Evolutionary conservation across 2,888 invertebrate species (phyloP), one percentile per base, ranked within the genome.

Genomic region (Cantharis nigra): DNA sequence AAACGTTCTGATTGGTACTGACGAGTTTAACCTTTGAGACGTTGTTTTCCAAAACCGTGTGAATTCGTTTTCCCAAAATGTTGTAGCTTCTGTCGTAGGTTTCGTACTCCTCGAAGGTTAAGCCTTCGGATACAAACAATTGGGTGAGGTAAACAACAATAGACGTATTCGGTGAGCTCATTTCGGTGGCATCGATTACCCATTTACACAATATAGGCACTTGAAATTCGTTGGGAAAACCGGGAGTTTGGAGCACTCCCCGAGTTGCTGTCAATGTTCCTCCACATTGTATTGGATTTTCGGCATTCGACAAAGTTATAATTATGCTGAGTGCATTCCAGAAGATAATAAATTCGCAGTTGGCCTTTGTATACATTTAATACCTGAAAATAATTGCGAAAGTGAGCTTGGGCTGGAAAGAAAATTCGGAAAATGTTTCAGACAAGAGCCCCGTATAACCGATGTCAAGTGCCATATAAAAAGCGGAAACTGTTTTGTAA

Each of bases 101-200:
- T 87, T 93, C 91, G 85, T 94, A 95, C 86, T 95, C 95, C 28
- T 93, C 94, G 86, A 95, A 94, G 70, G 91, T 92, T 9, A 95
- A 88, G 0, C 95, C 96, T 84, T 94, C 93, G 82, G 94, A 93
- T 65, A 96, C 94, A 89, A 95, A 97, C 83, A 96, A 92, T 86
- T 97, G 97, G 2, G 96, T 97, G 83, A 97, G 92, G 86, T 97
- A 97, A 81, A 97, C 91, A 81, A 95, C 92, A 85, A 97, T 96
- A 71, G 94, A 93, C 10, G 93, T 92, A 83, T 94, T 94, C 9
- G 85, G 82, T 3, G 87, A 82, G 62, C 84, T 80, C 1, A 87
- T 82, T 79, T 80, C 83, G 76, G 90, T 90, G n/a, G 94, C 93
- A 85, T 96, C 95, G 85, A 97, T 95, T 77, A 97, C 91, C 97